Base-by-base conservation (phyloP, 2,888 invertebrate genomes). In the Cephus rjabovi region DNA sequence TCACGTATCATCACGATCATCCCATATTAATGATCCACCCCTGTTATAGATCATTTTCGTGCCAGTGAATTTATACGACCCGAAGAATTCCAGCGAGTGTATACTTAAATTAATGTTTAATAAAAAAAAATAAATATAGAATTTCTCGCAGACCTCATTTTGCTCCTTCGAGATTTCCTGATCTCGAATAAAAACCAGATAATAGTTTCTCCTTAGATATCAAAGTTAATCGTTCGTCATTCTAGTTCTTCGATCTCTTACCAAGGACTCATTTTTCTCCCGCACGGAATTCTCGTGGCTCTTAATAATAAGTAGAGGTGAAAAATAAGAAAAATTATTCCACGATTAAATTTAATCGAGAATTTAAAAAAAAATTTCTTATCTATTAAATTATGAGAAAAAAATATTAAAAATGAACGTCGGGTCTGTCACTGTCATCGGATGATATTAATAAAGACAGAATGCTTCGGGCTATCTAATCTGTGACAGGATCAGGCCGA, bases 391-490 rank as follows among this genome's bases (percentile, higher is more conserved):
- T 23, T 56, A 56, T 2, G 56, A 9, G 15, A 23, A 40, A 56
- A 56, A 23, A 71, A 15, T 23, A 70, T n/a, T 71, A 11, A 71
- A 31, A 15, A 31, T 31, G 1, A 34, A 71, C 71, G 80, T 84
- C 83, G 83, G 87, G 89, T 89, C 89, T 87, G 87, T 89, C 90
- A 90, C 87, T 83, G 90, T 90, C 90, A 86, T 87, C 84, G 82
- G 80, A 84, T 85, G 89, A 89, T 89, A 90, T 90, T 90, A 90
- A 90, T 90, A 90, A 89, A 90, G 90, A 90, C 85, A 86, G 85
- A 86, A 83, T 79, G 76, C 79, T 75, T 76, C 81, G 79, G 86
- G 87, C 85, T 86, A 83, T 86, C 85, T 87, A 86, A 88, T 89
- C 87, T 87, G 84, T 84, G 87, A 88, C 88, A 88, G 85, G 85